phyloP scores from a whole-genome alignment of 2,797 vertebrate genomes.

The Meriones psammophilus region DNA sequence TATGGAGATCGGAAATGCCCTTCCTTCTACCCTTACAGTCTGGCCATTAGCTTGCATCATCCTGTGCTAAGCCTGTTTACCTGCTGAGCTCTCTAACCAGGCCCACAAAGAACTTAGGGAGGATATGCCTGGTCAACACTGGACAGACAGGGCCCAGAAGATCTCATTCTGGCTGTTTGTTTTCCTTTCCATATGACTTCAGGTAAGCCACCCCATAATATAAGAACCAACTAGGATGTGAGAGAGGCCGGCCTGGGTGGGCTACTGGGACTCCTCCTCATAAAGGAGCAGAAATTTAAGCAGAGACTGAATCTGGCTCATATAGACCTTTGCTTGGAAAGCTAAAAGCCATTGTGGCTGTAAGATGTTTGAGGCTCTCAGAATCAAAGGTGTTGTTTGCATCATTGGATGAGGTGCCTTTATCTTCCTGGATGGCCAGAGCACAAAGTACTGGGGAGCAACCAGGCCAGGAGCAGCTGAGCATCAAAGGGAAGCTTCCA shows the following conservation, averaged over 20 bases:
- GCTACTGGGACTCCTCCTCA: not conserved
- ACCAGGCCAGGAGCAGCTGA: slow-evolving; percentile 46
- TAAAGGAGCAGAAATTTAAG: not conserved
- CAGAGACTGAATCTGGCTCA: not conserved
- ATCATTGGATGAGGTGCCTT: not conserved
- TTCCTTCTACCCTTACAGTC: not conserved
- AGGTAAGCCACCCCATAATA: not conserved
- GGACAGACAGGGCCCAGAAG: not conserved
- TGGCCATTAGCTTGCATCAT: not conserved
- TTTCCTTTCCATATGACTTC: not conserved
- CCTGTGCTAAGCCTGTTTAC: not conserved
- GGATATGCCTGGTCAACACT: not conserved
- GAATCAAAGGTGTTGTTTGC: not conserved
- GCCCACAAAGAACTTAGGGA: not conserved
- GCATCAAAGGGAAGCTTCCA: slow-evolving; percentile 38
- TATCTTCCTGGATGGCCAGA: slow-evolving; percentile 1
- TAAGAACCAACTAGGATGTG: not conserved
- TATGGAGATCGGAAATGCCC: not conserved
- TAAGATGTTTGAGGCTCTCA: not conserved
- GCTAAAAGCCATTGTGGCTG: not conserved
- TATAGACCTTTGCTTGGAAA: not conserved
- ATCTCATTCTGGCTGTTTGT: not conserved
- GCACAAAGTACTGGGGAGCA: slow-evolving; percentile 27
- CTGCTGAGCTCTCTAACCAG: not conserved
- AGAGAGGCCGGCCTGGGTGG: not conserved